Evolutionary conservation across 2,113 vertebrate species (phyloP).

Genomic region (Megaceryle torquata): DNA sequence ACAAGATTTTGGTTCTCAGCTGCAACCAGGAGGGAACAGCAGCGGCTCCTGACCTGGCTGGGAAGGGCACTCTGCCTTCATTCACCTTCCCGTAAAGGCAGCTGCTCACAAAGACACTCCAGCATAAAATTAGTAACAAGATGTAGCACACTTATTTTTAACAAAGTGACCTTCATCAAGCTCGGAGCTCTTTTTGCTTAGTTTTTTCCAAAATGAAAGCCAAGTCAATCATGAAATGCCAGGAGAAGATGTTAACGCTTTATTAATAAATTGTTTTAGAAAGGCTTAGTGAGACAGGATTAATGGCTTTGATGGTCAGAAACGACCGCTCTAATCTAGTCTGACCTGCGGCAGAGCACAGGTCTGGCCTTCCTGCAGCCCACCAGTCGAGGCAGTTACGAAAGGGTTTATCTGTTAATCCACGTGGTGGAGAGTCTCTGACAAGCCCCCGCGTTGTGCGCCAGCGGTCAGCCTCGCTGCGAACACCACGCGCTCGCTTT

Average conservation of each 20-base stretch:
- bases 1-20: not conserved
- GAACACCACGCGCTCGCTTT: not conserved
- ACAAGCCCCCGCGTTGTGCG: not conserved
- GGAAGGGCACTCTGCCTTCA: not conserved
- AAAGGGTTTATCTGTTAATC: not conserved
- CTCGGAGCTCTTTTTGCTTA: not conserved
- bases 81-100: not conserved
- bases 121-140: not conserved
- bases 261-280: conserved; percentile 45
- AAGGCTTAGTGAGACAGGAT: conserved; percentile 43
- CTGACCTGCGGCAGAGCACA: not conserved
- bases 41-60: not conserved
- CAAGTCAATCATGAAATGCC: conserved; percentile 10
- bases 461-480: not conserved
- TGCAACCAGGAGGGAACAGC: not conserved
- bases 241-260: conserved; percentile 32
- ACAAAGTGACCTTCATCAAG: conserved; percentile 16
- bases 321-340: not conserved
- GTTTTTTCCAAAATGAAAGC: conserved; percentile 13
- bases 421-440: not conserved
- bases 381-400: not conserved
- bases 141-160: conserved; percentile 27
- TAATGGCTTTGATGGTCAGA: conserved; percentile 12
- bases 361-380: not conserved
- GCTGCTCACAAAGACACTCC: not conserved